Conservation (phyloP, 2,888 invertebrate genomes). For the Acanthoscelides obtectus region DNA sequence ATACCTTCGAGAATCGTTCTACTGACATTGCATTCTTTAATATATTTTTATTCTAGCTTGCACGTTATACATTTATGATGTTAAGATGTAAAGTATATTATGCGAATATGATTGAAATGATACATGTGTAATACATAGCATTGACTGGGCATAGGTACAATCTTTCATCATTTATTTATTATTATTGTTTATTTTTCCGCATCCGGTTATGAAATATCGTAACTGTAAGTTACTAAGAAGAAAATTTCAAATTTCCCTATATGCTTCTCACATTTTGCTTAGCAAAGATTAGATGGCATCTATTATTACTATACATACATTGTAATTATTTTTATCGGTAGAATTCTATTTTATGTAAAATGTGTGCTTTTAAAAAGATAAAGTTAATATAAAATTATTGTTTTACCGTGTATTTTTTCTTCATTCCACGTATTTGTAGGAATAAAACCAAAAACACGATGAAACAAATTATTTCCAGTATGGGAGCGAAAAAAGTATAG, state of each 20-base stretch:
- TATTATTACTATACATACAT: slow-evolving; percentile 31
- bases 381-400: slow-evolving; percentile 43
- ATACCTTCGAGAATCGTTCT: slow-evolving; percentile 30
- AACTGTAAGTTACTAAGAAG: not conserved
- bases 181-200: not conserved
- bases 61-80: slow-evolving; percentile 35
- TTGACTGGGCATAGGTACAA: not conserved
- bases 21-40: slow-evolving; percentile 35
- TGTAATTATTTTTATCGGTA: slow-evolving; percentile 39
- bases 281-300: slow-evolving; percentile 37
- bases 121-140: slow-evolving; percentile 15
- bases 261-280: slow-evolving; percentile 33
- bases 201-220: not conserved
- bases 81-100: slow-evolving; percentile 37
- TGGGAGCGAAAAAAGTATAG: too few species aligned
- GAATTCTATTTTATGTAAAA: slow-evolving; percentile 41
- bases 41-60: slow-evolving; percentile 41
- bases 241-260: slow-evolving; percentile 2
- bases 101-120: slow-evolving; percentile 29
- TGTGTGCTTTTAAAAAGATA: slow-evolving; percentile 44
- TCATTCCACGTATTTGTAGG: not conserved
- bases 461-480: too few species aligned
- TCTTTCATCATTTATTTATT: not conserved
- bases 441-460: too few species aligned
- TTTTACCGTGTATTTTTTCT: slow-evolving; percentile 15